These are phyloP conservation scores for Phasia obesa DNA, from an alignment of 2,888 invertebrate genomes.

Conservation along the genomic window DNA sequence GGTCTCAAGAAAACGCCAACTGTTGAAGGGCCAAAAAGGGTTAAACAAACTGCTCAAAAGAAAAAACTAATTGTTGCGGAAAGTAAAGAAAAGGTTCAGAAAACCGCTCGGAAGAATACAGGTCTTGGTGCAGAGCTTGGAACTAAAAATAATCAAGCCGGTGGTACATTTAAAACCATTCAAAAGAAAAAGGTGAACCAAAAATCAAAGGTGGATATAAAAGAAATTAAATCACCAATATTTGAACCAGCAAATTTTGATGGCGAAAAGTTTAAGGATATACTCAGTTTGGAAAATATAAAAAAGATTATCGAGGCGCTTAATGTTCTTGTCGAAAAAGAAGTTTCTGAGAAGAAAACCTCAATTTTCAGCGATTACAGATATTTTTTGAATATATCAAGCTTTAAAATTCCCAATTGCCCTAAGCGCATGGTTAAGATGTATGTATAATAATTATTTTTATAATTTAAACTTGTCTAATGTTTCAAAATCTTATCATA, in stretches of 20 bases:
- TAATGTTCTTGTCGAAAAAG: constrained; percentile 74
- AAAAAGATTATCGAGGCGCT: constrained; percentile 76
- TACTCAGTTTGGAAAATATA: constrained; percentile 75
- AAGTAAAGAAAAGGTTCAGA: neutral
- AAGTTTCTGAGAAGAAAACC: constrained; percentile 76
- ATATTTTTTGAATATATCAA: constrained; percentile 78
- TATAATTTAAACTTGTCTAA: neutral
- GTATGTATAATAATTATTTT: constrained; percentile 82
- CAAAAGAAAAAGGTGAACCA: constrained; percentile 48
- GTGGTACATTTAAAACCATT: neutral
- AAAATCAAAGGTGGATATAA: neutral
- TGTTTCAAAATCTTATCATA: constrained; percentile 73
- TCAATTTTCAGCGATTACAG: constrained; percentile 79
- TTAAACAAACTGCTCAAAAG: neutral
- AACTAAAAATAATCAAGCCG: constrained; percentile 3
- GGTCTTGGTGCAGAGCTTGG: neutral
- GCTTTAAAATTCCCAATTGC: constrained; percentile 86
- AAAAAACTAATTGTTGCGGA: neutral
- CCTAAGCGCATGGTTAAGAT: constrained; percentile 85
- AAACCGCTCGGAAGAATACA: neutral
- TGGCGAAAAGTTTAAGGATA: constrained; percentile 76
- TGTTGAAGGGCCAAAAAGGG: neutral
- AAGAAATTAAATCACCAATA: neutral
- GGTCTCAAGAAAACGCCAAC: neutral
- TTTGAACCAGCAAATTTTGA: constrained; percentile 76